Evolutionary conservation across 2,888 invertebrate genomes (phyloP).

Genomic region (Ornithoptera alexandrae): DNA sequence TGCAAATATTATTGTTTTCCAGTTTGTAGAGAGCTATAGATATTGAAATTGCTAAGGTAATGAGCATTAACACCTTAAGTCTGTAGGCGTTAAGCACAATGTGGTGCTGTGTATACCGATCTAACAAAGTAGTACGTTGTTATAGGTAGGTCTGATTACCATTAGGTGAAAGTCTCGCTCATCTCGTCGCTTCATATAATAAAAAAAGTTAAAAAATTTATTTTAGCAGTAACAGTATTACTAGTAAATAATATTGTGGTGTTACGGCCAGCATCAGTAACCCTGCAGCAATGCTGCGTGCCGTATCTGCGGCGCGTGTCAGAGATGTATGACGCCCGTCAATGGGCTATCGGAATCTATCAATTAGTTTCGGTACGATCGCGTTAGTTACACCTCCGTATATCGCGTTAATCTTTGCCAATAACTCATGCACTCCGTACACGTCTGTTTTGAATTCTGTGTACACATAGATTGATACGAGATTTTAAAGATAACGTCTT

Average conservation of each 20-base stretch:
- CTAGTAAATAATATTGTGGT: not conserved
- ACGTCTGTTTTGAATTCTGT: not conserved
- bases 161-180: no score
- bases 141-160: no score
- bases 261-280: not conserved
- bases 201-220: no score
- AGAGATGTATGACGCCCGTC: conserved; percentile 23
- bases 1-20: no score
- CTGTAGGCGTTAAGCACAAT: no score
- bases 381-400: conserved; percentile 10
- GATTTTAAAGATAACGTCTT: no score
- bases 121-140: no score
- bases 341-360: conserved; percentile 24
- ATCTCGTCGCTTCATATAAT: no score
- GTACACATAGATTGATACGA: not conserved
- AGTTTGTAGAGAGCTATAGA: no score
- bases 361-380: conserved; percentile 20
- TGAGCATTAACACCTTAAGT: no score
- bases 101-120: no score
- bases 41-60: no score
- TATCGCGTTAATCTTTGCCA: conserved; percentile 20
- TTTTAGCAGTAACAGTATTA: not conserved
- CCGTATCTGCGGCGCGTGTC: conserved; percentile 22
- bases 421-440: conserved; percentile 12
- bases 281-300: conserved; percentile 16